Conservation (phyloP, 2,888 invertebrate genomes). For the Apamea crenata region DNA sequence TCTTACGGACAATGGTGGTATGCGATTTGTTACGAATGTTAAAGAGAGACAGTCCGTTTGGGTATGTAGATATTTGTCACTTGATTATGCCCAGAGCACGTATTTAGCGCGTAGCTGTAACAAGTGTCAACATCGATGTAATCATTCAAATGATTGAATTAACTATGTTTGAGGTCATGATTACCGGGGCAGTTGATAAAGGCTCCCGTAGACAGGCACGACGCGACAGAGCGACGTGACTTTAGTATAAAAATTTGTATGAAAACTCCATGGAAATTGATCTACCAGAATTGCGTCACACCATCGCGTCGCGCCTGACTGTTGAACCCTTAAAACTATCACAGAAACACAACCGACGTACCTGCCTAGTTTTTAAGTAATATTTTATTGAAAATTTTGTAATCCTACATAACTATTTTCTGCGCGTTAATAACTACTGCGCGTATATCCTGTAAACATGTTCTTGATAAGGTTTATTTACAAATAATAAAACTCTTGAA, state of each 20-base stretch:
- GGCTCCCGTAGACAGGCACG: no score
- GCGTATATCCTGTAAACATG: no score
- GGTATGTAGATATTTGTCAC: conserved; percentile 9
- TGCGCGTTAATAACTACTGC: neutral
- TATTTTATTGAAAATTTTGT: neutral
- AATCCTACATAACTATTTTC: neutral
- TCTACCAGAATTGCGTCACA: no score
- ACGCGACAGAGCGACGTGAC: no score
- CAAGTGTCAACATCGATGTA: conserved; percentile 32
- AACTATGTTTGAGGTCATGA: conserved; percentile 8
- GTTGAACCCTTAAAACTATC: neutral
- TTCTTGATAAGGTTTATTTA: neutral
- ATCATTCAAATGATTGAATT: conserved; percentile 30
- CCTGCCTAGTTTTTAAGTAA: neutral
- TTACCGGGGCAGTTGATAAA: neutral
- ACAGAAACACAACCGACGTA: neutral
- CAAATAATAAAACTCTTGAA: neutral
- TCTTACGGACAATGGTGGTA: conserved; percentile 49
- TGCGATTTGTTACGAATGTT: conserved; percentile 52
- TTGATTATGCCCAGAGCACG: conserved; percentile 31
- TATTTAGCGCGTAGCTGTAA: conserved; percentile 33
- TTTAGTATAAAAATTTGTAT: no score
- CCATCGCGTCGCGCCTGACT: no score
- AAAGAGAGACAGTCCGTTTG: conserved; percentile 37
- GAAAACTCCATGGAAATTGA: no score